phyloP scores from a whole-genome alignment of 2,797 vertebrate species.

The Macropodus opercularis region DNA sequence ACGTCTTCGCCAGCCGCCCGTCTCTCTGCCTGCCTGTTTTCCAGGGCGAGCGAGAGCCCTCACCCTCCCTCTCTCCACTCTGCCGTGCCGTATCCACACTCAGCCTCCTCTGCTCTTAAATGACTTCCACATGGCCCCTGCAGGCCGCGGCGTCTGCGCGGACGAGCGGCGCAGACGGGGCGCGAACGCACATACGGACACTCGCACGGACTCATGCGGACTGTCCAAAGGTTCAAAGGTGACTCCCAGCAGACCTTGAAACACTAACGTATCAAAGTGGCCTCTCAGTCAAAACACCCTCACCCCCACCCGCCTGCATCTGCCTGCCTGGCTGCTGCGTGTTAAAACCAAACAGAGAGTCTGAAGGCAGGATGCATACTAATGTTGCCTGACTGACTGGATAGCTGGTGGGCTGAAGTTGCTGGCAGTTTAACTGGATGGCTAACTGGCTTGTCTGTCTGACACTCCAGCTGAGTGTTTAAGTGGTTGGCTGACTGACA shows the following conservation, averaged over 20 bases:
- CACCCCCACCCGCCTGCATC: background rate
- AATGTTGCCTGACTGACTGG: slow-evolving; percentile 56
- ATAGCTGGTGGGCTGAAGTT: slow-evolving; percentile 56
- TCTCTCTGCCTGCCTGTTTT: slow-evolving; percentile 43
- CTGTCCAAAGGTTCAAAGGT: slow-evolving; percentile 64
- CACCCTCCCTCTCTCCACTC: slow-evolving; percentile 37
- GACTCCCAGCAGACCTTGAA: slow-evolving; percentile 61
- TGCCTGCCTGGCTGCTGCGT: slow-evolving; percentile 36
- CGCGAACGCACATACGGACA: slow-evolving; percentile 1
- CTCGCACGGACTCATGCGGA: slow-evolving; percentile 18
- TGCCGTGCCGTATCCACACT: slow-evolving; percentile 40
- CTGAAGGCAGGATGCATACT: slow-evolving; percentile 56
- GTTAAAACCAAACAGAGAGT: slow-evolving; percentile 47
- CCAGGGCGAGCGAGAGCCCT: slow-evolving; percentile 43
- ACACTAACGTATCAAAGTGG: slow-evolving; percentile 64
- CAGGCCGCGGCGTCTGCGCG: slow-evolving; percentile 51
- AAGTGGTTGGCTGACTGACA: slow-evolving; percentile 59
- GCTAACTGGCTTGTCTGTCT: slow-evolving; percentile 59
- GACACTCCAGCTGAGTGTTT: slow-evolving; percentile 56
- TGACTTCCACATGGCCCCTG: slow-evolving; percentile 73
- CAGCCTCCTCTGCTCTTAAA: slow-evolving; percentile 67
- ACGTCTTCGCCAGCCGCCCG: slow-evolving; percentile 32
- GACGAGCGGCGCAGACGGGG: slow-evolving; percentile 33
- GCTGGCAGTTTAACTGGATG: slow-evolving; percentile 53
- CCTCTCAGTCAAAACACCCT: slow-evolving; percentile 57